phyloP scores from a whole-genome alignment of 2,113 vertebrate genomes.

The Sylvia atricapilla region DNA sequence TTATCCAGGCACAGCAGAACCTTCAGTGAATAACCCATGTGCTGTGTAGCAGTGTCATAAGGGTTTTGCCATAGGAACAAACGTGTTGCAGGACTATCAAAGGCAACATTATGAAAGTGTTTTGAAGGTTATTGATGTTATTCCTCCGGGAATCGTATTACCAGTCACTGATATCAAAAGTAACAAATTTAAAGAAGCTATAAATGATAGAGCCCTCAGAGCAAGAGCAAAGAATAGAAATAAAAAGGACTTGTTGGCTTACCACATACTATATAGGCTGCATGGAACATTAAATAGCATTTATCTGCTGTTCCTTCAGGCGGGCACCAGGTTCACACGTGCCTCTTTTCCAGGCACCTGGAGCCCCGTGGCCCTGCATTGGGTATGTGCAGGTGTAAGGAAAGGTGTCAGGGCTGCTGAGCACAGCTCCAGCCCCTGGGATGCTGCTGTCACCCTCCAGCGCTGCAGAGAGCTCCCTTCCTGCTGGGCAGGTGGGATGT shows the following conservation, averaged over 20 bases:
- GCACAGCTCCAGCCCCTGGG: neutral
- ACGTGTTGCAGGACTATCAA: conserved; percentile 42
- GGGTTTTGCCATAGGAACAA: neutral
- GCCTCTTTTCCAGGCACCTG: neutral
- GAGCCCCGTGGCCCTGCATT: neutral
- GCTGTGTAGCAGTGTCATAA: neutral
- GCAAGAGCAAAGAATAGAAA: conserved; percentile 19
- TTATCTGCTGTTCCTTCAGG: neutral
- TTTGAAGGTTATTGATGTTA: conserved; percentile 56
- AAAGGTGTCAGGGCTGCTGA: neutral
- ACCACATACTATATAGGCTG: neutral
- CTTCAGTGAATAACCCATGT: conserved; percentile 6
- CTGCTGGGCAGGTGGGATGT: neutral
- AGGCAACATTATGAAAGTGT: conserved; percentile 58
- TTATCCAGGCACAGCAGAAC: neutral
- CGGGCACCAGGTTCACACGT: neutral
- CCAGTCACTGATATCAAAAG: conserved; percentile 61
- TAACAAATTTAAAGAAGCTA: conserved; percentile 65
- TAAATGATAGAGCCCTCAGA: conserved; percentile 49
- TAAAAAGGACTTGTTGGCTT: neutral
- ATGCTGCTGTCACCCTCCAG: neutral
- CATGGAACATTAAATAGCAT: neutral
- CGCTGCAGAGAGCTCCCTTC: neutral
- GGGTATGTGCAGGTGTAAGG: neutral
- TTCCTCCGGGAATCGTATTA: conserved; percentile 55